phyloP scores from a whole-genome alignment of 2,888 invertebrate genomes.

The Hartigia nigra region DNA sequence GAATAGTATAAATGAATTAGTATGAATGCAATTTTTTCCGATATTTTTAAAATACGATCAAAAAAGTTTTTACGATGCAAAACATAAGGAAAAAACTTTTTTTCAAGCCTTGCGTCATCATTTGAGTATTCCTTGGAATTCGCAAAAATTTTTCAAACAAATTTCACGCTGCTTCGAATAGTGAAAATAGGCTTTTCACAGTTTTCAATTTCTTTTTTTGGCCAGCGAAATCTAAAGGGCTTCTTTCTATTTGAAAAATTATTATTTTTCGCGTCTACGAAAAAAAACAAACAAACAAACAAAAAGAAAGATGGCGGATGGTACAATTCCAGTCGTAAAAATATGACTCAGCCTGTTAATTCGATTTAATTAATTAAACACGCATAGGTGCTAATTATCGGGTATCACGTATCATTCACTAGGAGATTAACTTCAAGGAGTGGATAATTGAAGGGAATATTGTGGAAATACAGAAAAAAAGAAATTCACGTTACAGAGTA shows the following conservation, averaged over 20 bases:
- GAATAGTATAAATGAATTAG: neutral
- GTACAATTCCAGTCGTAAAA: neutral
- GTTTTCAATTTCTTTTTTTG: neutral
- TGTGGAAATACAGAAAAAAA: slow-evolving; percentile 14
- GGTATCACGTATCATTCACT: neutral
- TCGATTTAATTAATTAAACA: neutral
- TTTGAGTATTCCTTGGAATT: neutral
- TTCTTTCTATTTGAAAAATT: neutral
- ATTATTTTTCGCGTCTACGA: neutral
- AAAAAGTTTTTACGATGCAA: neutral
- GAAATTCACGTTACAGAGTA: neutral
- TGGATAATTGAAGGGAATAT: neutral
- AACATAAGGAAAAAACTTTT: neutral
- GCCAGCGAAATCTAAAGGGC: neutral
- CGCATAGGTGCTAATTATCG: neutral
- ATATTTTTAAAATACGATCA: neutral
- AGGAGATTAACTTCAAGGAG: neutral
- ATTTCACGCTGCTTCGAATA: neutral
- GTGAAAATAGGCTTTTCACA: neutral
- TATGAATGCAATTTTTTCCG: neutral
- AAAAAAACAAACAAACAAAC: no score
- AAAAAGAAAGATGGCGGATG: neutral
- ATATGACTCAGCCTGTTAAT: neutral
- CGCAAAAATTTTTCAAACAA: neutral
- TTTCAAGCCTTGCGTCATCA: neutral